Evolutionary conservation across 2,113 vertebrate species (phyloP).

Genomic region (Nothobranchius furzeri): DNA sequence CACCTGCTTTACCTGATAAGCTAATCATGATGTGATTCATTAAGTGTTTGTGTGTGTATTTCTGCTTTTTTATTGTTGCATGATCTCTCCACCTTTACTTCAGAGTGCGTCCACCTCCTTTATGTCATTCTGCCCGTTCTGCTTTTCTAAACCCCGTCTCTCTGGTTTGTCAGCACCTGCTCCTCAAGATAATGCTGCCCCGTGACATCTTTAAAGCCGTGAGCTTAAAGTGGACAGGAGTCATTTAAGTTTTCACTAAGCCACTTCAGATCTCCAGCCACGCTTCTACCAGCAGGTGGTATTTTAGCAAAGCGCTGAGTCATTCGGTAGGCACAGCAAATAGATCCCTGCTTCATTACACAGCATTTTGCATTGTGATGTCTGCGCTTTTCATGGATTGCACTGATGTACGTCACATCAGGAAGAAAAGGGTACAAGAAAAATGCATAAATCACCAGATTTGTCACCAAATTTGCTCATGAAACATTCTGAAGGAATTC

Average conservation of each 20-base stretch:
- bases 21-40: background rate
- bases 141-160: background rate
- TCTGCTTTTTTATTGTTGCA: slow-evolving; percentile 26
- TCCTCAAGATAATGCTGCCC: background rate
- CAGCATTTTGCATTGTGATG: slow-evolving; percentile 28
- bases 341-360: slow-evolving; percentile 20
- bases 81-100: slow-evolving; percentile 39
- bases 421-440: background rate
- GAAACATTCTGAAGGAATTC: background rate
- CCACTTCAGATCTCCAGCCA: slow-evolving; percentile 33
- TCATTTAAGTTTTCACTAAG: slow-evolving; percentile 37
- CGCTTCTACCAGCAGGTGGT: slow-evolving; percentile 34
- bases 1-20: background rate
- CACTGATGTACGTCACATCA: slow-evolving; percentile 1
- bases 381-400: slow-evolving; percentile 18
- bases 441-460: background rate
- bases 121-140: background rate
- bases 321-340: slow-evolving; percentile 9
- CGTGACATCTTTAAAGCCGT: background rate
- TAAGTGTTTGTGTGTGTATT: slow-evolving; percentile 10
- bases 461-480: background rate
- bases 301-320: slow-evolving; percentile 57
- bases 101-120: background rate
- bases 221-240: slow-evolving; percentile 18
- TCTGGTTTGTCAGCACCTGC: background rate